Percentiles rank a stretch among this genome's conserved stretches.
phyloP scores from a whole-genome alignment of 1,140 invertebrate species.

The Trachelipus rathkii region DNA sequence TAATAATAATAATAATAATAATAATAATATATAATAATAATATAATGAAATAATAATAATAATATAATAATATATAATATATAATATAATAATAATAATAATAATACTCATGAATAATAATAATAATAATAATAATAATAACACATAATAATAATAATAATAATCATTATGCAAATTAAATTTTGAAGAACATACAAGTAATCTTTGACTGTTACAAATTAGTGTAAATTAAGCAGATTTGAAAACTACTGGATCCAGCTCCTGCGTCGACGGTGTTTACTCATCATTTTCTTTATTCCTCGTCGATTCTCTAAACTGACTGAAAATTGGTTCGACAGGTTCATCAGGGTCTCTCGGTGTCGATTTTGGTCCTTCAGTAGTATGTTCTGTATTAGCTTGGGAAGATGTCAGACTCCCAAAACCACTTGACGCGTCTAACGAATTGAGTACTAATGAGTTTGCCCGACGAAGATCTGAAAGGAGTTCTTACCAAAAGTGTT shows the following conservation, averaged over 20 bases:
- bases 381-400: not conserved
- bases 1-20: no score
- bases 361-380: not conserved
- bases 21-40: no score
- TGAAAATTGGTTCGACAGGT: constrained; percentile 45
- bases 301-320: constrained; percentile 42
- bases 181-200: no score
- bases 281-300: constrained; percentile 44
- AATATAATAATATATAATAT: no score
- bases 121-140: no score
- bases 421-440: constrained; percentile 36
- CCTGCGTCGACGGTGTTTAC: constrained; percentile 36
- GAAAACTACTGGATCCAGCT: constrained; percentile 52
- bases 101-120: no score
- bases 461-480: constrained; percentile 25
- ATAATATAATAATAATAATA: no score
- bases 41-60: no score
- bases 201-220: no score
- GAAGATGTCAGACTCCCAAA: constrained; percentile 34
- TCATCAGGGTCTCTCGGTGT: constrained; percentile 25
- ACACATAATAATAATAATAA: no score
- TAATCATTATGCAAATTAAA: no score
- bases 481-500: constrained; percentile 1
- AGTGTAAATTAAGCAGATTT: not conserved
- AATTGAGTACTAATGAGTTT: constrained; percentile 35